These are phyloP conservation scores for Sciurus niger DNA, from an alignment of 2,113 vertebrate genomes.

Conservation along the genomic window DNA sequence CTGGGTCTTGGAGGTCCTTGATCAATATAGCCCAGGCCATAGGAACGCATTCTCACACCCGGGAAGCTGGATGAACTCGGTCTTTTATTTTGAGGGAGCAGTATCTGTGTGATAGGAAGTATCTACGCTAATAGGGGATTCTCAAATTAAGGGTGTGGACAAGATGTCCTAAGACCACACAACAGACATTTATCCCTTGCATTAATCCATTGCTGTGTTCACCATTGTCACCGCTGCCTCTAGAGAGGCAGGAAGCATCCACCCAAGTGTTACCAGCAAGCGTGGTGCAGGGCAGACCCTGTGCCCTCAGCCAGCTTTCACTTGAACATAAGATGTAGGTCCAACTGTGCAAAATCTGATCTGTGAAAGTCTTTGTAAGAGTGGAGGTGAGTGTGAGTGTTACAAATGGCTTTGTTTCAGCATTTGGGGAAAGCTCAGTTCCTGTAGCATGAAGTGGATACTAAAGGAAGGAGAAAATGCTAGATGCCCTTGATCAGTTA, in stretches of 20 bases:
- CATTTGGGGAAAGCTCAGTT: background rate
- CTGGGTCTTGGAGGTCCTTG: background rate
- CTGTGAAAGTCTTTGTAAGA: background rate
- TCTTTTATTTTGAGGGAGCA: constrained; percentile 5
- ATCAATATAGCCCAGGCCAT: background rate
- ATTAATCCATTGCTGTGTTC: background rate
- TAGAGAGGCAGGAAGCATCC: background rate
- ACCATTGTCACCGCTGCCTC: background rate
- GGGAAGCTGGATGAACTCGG: background rate
- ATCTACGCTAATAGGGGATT: background rate
- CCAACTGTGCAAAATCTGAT: background rate
- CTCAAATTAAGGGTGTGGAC: background rate
- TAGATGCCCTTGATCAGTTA: background rate
- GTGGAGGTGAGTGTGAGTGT: background rate
- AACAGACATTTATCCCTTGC: background rate
- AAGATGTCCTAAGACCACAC: background rate
- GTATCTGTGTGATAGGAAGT: background rate
- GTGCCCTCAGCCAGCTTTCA: background rate
- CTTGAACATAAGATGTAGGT: background rate
- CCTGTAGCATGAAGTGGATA: background rate
- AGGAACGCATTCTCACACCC: accelerated
- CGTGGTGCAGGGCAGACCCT: background rate
- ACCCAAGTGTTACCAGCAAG: background rate
- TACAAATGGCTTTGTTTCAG: background rate
- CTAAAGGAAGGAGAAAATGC: background rate